A percentile compares a stretch with the other conserved stretches of the same genome.
These are phyloP conservation scores for Myzus persicae DNA, from an alignment of 1,140 invertebrate species.

Conservation along the genomic window DNA sequence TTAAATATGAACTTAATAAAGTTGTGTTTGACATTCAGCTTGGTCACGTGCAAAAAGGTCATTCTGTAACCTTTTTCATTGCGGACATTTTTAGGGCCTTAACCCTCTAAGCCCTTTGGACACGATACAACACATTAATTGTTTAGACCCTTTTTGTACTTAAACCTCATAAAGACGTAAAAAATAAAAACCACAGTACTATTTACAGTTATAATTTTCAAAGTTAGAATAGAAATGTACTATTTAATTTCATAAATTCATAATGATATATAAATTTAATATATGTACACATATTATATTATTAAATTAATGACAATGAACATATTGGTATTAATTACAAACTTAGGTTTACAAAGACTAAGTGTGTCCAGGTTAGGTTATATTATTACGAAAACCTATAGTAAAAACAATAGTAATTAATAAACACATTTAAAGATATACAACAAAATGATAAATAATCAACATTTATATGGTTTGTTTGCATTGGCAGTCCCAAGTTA, in stretches of 20 bases:
- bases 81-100: background rate
- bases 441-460: background rate
- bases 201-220: background rate
- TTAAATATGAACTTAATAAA: slow-evolving; percentile 4
- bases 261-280: background rate
- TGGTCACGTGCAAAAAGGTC: slow-evolving; percentile 13
- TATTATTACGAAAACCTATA: too few relatives aligned
- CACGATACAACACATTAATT: slow-evolving; percentile 28
- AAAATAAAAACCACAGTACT: background rate
- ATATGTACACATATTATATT: background rate
- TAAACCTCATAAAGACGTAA: slow-evolving; percentile 11
- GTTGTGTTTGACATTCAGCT: background rate
- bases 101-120: slow-evolving; percentile 5
- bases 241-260: background rate
- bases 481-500: background rate
- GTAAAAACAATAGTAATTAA: background rate
- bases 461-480: background rate
- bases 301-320: background rate
- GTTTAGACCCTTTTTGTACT: slow-evolving; percentile 15
- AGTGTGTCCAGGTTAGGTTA: background rate
- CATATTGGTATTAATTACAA: background rate
- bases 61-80: background rate
- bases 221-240: background rate
- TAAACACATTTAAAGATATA: background rate
- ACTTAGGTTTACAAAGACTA: background rate